These are phyloP conservation scores for Agonopterix arenella DNA, from an alignment of 2,888 invertebrate genomes.

Conservation along the genomic window DNA sequence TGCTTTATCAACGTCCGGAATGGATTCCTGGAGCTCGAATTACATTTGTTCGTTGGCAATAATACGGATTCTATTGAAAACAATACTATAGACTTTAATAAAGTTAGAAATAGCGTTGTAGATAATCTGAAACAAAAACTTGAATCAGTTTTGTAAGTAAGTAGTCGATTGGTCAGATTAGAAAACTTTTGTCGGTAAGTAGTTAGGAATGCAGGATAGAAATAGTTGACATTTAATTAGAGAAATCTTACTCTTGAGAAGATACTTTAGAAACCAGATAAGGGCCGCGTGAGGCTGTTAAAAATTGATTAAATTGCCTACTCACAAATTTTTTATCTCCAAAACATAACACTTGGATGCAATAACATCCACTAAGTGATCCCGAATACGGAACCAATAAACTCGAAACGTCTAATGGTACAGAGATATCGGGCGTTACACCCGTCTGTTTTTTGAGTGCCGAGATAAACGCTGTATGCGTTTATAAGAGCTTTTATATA, in stretches of 20 bases:
- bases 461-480: constrained; percentile 46
- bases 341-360: constrained; percentile 45
- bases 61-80: too few species aligned
- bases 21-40: constrained; percentile 1
- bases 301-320: constrained; percentile 30
- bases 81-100: constrained; percentile 11
- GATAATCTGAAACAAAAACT: too few species aligned
- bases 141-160: too few species aligned
- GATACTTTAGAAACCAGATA: too few species aligned
- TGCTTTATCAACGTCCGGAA: constrained; percentile 57
- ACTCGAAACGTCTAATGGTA: constrained; percentile 27
- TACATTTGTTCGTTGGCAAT: background rate
- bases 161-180: too few species aligned
- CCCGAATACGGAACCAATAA: background rate
- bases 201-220: too few species aligned
- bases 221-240: too few species aligned
- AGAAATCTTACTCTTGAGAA: too few species aligned
- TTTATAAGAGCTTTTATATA: constrained; percentile 29
- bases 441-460: constrained; percentile 52
- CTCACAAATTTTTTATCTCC: constrained; percentile 49
- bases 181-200: too few species aligned
- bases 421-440: constrained; percentile 49
- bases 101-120: constrained; percentile 7
- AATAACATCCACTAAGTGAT: constrained; percentile 24
- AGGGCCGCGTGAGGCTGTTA: too few species aligned